Conservation (phyloP, 1,140 invertebrate species). For the Drosophila erecta region DNA sequence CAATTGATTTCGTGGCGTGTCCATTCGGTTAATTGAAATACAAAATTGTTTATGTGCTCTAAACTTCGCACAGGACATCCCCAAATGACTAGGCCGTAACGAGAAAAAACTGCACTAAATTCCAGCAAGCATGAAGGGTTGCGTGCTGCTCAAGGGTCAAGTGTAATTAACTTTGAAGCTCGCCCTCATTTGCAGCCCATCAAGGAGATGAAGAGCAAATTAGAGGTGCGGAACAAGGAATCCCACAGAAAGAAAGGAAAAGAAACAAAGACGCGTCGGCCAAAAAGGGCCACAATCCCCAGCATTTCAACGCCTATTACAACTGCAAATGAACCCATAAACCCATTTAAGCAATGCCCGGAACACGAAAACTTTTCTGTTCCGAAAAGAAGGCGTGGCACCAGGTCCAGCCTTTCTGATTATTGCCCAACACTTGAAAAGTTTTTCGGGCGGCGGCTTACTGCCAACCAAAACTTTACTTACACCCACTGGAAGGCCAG, state of each 20-base stretch:
- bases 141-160: slow-evolving; percentile 28
- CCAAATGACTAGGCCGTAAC: slow-evolving; percentile 2
- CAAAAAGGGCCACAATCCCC: slow-evolving; percentile 51
- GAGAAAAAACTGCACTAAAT: slow-evolving; percentile 11
- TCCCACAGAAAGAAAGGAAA: slow-evolving; percentile 16
- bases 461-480: slow-evolving; percentile 31
- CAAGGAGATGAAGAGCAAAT: slow-evolving; percentile 51
- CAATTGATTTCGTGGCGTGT: slow-evolving; percentile 64
- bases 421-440: slow-evolving; percentile 81
- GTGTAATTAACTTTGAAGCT: slow-evolving; percentile 62
- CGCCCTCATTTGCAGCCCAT: slow-evolving; percentile 69
- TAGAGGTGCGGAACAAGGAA: slow-evolving; percentile 20
- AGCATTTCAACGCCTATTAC: slow-evolving; percentile 77
- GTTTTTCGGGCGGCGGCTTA: slow-evolving; percentile 50
- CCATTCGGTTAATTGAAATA: slow-evolving; percentile 70
- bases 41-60: slow-evolving; percentile 46
- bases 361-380: slow-evolving; percentile 64
- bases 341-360: slow-evolving; percentile 76
- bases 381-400: neutral
- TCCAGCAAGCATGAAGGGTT: slow-evolving; percentile 5
- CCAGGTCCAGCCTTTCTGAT: slow-evolving; percentile 69
- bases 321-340: slow-evolving; percentile 80
- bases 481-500: slow-evolving; percentile 48
- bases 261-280: slow-evolving; percentile 27
- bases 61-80: slow-evolving; percentile 1